A percentile compares a stretch with the other conserved stretches of the same genome.
Evolutionary conservation across 2,797 vertebrate species (phyloP).

Genomic region (Anomalospiza imberbis): DNA sequence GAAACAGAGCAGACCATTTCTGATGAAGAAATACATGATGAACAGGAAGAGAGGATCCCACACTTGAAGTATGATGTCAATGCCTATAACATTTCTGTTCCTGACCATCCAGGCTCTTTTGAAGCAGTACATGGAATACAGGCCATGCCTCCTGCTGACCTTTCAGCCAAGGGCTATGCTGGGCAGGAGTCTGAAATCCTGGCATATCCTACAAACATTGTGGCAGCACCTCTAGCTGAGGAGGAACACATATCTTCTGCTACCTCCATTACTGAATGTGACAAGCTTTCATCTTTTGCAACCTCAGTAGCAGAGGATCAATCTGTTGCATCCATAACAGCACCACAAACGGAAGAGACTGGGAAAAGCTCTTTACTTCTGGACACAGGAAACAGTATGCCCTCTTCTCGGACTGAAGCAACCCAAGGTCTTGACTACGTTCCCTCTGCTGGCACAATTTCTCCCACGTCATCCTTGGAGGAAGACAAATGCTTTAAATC

Average conservation of each 20-base stretch:
- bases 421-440: constrained; percentile 92
- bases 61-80: constrained; percentile 86
- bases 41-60: constrained; percentile 88
- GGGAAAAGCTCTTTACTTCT: constrained; percentile 88
- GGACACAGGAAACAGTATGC: constrained; percentile 88
- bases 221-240: constrained; percentile 93
- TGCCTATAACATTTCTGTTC: constrained; percentile 85
- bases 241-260: constrained; percentile 98
- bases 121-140: constrained; percentile 85
- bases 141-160: constrained; percentile 65
- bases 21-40: constrained; percentile 96
- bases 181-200: constrained; percentile 83
- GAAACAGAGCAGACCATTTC: constrained; percentile 98
- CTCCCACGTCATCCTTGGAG: constrained; percentile 96
- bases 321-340: constrained; percentile 92
- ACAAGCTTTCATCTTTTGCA: constrained; percentile 96
- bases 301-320: constrained; percentile 97
- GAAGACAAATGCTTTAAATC: constrained; percentile 98
- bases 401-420: constrained; percentile 86
- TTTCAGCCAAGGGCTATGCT: constrained; percentile 78
- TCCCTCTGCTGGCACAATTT: constrained; percentile 96
- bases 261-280: constrained; percentile 97
- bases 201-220: constrained; percentile 85
- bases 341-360: constrained; percentile 90
- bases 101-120: constrained; percentile 84